These are phyloP conservation scores for Daktulosphaira vitifoliae DNA, from an alignment of 1,140 invertebrate genomes.

Conservation along the genomic window DNA sequence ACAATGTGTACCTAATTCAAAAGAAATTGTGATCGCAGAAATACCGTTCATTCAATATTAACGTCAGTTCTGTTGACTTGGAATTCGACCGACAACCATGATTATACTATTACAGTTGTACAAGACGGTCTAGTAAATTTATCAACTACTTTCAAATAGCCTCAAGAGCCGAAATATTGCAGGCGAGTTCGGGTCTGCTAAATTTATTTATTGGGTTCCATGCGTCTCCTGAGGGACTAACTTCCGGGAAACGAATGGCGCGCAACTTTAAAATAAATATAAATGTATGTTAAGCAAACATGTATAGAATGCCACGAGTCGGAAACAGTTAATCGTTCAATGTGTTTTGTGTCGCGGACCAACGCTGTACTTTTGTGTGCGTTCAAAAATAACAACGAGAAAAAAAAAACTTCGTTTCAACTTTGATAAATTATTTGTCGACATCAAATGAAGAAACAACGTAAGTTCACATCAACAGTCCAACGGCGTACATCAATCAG, in stretches of 20 bases:
- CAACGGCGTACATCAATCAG: constrained; percentile 29
- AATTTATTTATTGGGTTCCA: constrained; percentile 1
- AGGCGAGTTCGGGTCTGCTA: neutral
- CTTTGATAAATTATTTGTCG: constrained; percentile 29
- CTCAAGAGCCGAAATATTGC: too few relatives aligned
- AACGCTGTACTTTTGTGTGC: too few relatives aligned
- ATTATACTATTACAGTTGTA: neutral
- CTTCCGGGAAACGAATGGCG: too few relatives aligned
- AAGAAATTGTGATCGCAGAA: too few relatives aligned
- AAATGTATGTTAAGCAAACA: too few relatives aligned
- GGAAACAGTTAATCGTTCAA: neutral
- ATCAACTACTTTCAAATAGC: neutral
- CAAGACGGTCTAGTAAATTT: neutral
- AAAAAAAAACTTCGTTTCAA: neutral
- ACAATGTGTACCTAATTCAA: too few relatives aligned
- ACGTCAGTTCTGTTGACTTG: neutral
- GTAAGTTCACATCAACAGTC: constrained; percentile 27
- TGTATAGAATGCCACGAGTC: neutral
- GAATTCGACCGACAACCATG: neutral
- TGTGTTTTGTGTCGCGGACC: neutral
- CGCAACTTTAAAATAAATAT: too few relatives aligned
- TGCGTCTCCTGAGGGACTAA: too few relatives aligned
- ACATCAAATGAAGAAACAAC: constrained; percentile 22
- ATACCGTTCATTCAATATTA: constrained; percentile 5
- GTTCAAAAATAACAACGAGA: too few relatives aligned